Conservation (phyloP, 2,888 invertebrate genomes). For the Plebejus melissa region DNA sequence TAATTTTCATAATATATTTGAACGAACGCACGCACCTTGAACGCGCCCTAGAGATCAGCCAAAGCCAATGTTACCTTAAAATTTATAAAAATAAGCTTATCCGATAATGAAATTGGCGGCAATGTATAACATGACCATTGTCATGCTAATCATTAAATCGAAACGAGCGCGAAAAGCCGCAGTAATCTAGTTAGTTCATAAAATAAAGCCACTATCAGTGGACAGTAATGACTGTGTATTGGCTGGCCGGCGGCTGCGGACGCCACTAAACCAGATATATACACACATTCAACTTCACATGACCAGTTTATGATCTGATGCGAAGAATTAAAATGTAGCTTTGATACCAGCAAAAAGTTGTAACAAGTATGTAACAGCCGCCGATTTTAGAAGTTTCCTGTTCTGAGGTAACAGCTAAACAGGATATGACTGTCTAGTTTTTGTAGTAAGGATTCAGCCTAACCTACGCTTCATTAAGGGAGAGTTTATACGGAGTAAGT, state of each 20-base stretch:
- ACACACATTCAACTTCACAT: constrained; percentile 24
- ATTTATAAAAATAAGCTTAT: background rate
- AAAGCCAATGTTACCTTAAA: too few species aligned
- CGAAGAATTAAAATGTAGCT: background rate
- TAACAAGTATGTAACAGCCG: too few species aligned
- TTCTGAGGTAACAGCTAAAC: too few species aligned
- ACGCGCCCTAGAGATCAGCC: too few species aligned
- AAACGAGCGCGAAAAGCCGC: constrained; percentile 25
- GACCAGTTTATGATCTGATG: constrained; percentile 20
- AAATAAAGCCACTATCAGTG: constrained; percentile 29
- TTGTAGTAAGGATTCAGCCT: too few species aligned
- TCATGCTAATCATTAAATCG: constrained; percentile 27
- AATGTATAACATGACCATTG: constrained; percentile 27
- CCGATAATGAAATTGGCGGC: background rate
- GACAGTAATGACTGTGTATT: constrained; percentile 29
- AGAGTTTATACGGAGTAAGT: too few species aligned
- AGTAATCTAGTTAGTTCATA: constrained; percentile 31
- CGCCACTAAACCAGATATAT: constrained; percentile 26
- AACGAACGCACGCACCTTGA: too few species aligned
- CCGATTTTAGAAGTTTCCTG: too few species aligned
- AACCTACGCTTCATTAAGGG: too few species aligned
- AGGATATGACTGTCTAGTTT: too few species aligned
- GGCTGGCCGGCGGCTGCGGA: constrained; percentile 23
- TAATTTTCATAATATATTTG: too few species aligned
- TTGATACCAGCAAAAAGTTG: background rate